Percentiles rank a stretch among this genome's conserved stretches.
Evolutionary conservation across 2,797 vertebrate species (phyloP).

Genomic region (Gymnothorax reevesii): DNA sequence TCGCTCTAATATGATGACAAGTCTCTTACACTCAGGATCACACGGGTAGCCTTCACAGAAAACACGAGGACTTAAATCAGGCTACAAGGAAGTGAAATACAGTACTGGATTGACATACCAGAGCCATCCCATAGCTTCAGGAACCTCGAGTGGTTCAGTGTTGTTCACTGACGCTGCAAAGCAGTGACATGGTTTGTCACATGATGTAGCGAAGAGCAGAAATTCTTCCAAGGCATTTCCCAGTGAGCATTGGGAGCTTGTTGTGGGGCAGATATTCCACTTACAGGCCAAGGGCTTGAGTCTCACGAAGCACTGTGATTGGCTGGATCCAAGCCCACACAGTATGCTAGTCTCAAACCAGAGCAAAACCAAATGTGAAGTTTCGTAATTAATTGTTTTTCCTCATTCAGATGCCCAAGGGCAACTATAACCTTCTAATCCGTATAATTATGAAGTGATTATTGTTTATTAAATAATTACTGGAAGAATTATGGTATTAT

Average conservation of each 20-base stretch:
- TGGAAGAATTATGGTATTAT: slow-evolving; percentile 19
- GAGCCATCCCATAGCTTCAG: slow-evolving; percentile 59
- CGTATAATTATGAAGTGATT: slow-evolving; percentile 17
- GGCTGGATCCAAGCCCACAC: not conserved
- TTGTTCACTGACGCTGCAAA: slow-evolving; percentile 49
- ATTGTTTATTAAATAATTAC: slow-evolving; percentile 12
- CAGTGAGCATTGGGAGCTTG: slow-evolving; percentile 4
- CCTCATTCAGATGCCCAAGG: slow-evolving; percentile 13
- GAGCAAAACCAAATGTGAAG: slow-evolving; percentile 11
- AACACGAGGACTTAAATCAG: not conserved
- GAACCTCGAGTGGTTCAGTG: slow-evolving; percentile 69
- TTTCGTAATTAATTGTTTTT: slow-evolving; percentile 25
- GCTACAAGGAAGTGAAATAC: slow-evolving; percentile 3
- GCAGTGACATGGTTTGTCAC: slow-evolving; percentile 76
- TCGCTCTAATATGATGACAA: not conserved
- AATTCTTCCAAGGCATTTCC: slow-evolving; percentile 9
- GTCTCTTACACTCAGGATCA: not conserved
- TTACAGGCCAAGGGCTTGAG: not conserved
- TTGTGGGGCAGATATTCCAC: slow-evolving; percentile 31
- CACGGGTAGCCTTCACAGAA: not conserved
- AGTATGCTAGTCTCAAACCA: not conserved
- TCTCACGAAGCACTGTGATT: not conserved
- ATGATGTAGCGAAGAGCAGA: slow-evolving; percentile 65
- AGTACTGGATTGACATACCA: not conserved
- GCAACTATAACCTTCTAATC: slow-evolving; percentile 14